Percentiles rank a stretch among this genome's conserved stretches.
Conservation (phyloP, 2,797 vertebrate species). For the Eurystomus glaucurus region DNA sequence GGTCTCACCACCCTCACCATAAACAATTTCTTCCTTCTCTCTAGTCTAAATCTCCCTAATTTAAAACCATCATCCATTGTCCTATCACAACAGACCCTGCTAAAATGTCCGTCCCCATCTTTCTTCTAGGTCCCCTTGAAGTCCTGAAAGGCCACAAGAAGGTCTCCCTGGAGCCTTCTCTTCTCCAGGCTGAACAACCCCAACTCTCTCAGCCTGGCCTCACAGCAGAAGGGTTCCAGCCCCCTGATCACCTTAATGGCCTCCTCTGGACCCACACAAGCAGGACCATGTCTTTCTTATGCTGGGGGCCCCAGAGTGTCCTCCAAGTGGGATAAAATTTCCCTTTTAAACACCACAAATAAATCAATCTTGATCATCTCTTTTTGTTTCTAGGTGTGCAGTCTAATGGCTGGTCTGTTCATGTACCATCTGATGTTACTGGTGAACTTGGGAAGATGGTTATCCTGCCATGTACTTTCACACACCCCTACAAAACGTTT, state of each 20-base stretch:
- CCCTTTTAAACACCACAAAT: neutral
- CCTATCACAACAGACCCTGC: neutral
- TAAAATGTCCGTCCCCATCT: neutral
- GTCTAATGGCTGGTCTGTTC: slow-evolving; percentile 90
- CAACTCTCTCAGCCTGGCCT: neutral
- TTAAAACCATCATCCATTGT: neutral
- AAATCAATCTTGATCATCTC: neutral
- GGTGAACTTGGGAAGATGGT: slow-evolving; percentile 88
- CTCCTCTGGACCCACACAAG: neutral
- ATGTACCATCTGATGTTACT: slow-evolving; percentile 86
- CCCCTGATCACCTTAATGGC: neutral
- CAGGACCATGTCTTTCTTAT: too few species aligned
- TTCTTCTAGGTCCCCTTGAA: neutral
- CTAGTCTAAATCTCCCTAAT: neutral
- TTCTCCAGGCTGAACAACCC: neutral
- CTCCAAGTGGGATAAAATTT: neutral
- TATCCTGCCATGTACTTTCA: slow-evolving; percentile 93
- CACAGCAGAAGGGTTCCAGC: neutral
- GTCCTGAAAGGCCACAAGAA: neutral
- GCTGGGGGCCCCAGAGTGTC: too few species aligned
- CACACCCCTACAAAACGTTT: slow-evolving; percentile 90
- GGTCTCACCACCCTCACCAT: neutral
- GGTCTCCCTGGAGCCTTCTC: neutral
- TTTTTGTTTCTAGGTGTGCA: slow-evolving; percentile 45
- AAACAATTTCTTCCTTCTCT: neutral